Conservation (phyloP, 1,140 invertebrate genomes). For the Oedothorax gibbosus region DNA sequence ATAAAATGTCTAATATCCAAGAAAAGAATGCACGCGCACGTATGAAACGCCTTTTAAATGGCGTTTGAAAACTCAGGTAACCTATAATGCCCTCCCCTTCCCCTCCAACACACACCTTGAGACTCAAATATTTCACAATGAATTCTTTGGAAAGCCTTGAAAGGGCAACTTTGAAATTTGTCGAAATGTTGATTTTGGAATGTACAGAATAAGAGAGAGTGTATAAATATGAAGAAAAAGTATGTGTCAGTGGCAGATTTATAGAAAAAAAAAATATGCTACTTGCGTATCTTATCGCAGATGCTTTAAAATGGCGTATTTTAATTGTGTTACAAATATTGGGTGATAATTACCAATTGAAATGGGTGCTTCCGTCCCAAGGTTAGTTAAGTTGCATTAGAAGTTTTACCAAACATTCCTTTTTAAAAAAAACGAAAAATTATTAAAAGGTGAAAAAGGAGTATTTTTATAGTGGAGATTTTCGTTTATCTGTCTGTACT, state of each 20-base stretch:
- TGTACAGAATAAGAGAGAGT: background rate
- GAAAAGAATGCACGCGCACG: constrained; percentile 2
- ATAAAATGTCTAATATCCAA: background rate
- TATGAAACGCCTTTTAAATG: background rate
- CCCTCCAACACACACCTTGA: background rate
- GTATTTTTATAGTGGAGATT: no score
- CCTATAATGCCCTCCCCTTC: no score
- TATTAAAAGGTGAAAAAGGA: no score
- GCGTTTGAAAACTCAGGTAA: background rate
- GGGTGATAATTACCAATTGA: no score
- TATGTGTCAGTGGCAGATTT: background rate
- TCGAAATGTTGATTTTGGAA: background rate
- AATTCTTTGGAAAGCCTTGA: constrained; percentile 6
- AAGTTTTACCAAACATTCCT: no score
- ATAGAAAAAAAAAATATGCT: background rate
- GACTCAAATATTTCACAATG: constrained; percentile 16
- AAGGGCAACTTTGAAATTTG: constrained; percentile 14
- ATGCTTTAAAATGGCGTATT: no score
- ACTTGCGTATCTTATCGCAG: no score
- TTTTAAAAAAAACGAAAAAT: no score
- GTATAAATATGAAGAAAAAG: background rate
- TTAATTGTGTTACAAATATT: no score
- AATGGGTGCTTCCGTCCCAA: no score
- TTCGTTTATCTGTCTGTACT: no score
- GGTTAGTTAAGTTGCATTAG: no score